Evolutionary conservation across 2,797 vertebrate genomes (phyloP).

Genomic region (Hippocampus kuda): DNA sequence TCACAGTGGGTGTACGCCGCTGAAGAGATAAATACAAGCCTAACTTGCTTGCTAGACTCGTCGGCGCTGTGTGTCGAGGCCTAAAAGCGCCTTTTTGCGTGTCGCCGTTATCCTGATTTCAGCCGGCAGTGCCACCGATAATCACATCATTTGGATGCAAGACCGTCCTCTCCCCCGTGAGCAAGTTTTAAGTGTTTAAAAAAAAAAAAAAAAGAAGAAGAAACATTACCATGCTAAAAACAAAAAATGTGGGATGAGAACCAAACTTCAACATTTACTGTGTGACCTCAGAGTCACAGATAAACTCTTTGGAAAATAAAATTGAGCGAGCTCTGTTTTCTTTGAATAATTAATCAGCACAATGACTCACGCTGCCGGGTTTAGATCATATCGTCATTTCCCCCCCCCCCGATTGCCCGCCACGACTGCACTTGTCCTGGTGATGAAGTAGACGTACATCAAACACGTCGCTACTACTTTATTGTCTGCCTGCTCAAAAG

Average conservation of each 20-base stretch:
- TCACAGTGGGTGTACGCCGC: not conserved
- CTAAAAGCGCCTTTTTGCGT: slow-evolving; percentile 49
- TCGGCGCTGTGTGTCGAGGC: slow-evolving; percentile 36
- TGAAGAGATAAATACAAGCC: slow-evolving; percentile 36
- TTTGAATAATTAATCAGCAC: slow-evolving; percentile 14
- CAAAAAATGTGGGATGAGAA: not conserved
- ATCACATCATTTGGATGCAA: slow-evolving; percentile 66
- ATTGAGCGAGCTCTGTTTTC: not conserved
- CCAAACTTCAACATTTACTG: not conserved
- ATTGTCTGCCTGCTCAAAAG: not conserved
- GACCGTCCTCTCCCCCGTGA: slow-evolving; percentile 55
- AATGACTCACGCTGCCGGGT: slow-evolving; percentile 15
- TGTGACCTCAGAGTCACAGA: not conserved
- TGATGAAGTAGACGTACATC: not conserved
- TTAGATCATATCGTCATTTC: slow-evolving; percentile 14
- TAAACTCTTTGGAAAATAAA: not conserved
- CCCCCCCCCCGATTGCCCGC: slow-evolving; percentile 5
- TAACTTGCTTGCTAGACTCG: slow-evolving; percentile 27
- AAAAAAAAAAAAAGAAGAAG: slow-evolving; percentile 2
- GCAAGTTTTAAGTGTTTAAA: slow-evolving; percentile 44
- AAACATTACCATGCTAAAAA: slow-evolving; percentile 23
- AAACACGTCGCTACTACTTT: not conserved
- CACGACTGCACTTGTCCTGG: slow-evolving; percentile 15
- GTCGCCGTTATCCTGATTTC: slow-evolving; percentile 50
- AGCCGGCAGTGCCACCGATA: slow-evolving; percentile 67